Base-by-base conservation (phyloP, 1,140 invertebrate genomes). In the Drosophila melanica region DNA sequence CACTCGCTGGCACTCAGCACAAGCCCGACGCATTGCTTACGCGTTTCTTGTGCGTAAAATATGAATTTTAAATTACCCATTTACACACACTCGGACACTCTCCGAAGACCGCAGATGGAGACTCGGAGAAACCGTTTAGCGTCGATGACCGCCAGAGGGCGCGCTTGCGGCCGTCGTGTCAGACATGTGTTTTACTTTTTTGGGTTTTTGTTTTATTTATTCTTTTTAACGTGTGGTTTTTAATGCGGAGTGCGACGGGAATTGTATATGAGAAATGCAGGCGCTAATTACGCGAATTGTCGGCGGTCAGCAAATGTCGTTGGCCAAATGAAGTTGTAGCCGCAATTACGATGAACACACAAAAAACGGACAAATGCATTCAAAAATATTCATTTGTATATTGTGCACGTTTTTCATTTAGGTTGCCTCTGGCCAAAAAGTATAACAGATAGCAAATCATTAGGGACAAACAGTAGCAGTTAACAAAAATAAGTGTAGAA, bases 31-130 rank as follows among this genome's bases (percentile, higher is more conserved):
- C 48, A 75, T 51, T 51, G 57, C 44, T 62, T 71, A 85, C 63
- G 81, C 79, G 78, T 82, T 82, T 75, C 57, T 64, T 66, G 39
- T 66, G 60, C 53, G 75, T 86, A 87, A 86, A 87, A 82, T 86
- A 87, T 86, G 79, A 87, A 87, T 81, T 87, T 86, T 79, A 86
- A 81, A 87, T 86, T 86, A 84, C 64, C 67, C 48, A 47, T 55
- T 48, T 37, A 63, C 58, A 70, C 39, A 48, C 35, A 48, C 57
- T 33, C 42, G 33, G 12, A 68, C 39, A 50, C 58, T 9, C 9
- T 33, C 27, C 20, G 18, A 57, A 16, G 20, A 27, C 48, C 37
- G 16, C 27, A 35, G 39, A 54, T 16, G 20, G 47, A 44, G 44
- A 44, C 16, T 14, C 20, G 12, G 44, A 30, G 30, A 58, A 57